A percentile compares a stretch with the other conserved stretches of the same genome.
Evolutionary conservation across 2,113 vertebrate species (phyloP).

Genomic region (Camelus bactrianus): DNA sequence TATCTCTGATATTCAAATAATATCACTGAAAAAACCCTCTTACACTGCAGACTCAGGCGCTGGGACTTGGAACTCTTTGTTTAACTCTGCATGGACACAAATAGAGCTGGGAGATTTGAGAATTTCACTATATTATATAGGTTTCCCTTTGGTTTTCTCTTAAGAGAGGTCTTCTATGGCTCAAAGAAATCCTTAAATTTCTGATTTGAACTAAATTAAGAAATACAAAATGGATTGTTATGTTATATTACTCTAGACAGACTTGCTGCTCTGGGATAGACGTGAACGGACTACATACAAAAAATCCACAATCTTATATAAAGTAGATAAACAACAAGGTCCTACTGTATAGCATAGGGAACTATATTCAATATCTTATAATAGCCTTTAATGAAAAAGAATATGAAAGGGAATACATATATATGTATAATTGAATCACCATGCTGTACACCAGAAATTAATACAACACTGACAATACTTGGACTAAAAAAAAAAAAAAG

Average conservation of each 20-base stretch:
- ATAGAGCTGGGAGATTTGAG: neutral
- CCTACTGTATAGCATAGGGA: no score
- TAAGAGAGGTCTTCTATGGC: neutral
- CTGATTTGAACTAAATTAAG: conserved; percentile 12
- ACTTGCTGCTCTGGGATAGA: neutral
- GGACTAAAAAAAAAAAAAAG: no score
- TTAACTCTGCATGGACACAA: neutral
- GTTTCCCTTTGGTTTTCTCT: neutral
- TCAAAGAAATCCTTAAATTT: conserved; percentile 1
- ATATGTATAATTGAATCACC: no score
- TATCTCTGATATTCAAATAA: neutral
- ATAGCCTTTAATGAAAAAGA: no score
- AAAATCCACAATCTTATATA: neutral
- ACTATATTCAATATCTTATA: no score
- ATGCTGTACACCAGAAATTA: no score
- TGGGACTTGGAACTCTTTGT: neutral
- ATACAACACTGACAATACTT: no score
- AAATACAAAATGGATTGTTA: neutral
- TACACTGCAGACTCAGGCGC: neutral
- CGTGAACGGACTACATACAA: neutral
- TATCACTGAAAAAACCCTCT: neutral
- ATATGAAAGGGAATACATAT: no score
- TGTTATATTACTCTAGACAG: neutral
- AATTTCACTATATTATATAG: neutral
- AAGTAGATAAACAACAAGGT: no score